Evolutionary conservation across 2,797 vertebrate species (phyloP), one percentile per base, ranked within the genome.

Genomic region (Amblyopsis hoosieri): DNA sequence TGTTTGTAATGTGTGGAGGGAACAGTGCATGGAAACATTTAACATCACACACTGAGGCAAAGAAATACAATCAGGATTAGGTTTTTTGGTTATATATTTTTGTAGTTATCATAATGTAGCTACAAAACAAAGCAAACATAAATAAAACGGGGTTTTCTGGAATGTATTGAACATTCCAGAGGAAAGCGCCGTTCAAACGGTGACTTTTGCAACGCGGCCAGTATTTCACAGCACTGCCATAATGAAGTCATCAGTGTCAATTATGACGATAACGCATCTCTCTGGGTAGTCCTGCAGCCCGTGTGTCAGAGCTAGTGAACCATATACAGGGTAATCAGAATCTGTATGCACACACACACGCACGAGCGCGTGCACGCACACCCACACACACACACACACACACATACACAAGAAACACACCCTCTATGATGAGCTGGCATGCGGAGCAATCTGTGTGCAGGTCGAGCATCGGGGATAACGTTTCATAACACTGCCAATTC

Each of bases 401-500:
- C n/a, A n/a, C n/a, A n/a, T n/a, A n/a, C n/a, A 37, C 33, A 37
- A 37, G 33, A 37, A 37, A 37, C 33, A 37, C 17, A 2, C 14
- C 54, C 52, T 45, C 69, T 56, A 64, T 66, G 61, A 76, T 72
- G 78, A 78, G 67, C 72, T 70, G 71, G 72, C 71, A 78, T 64
- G 60, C 56, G 42, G 12, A 66, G 55, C 66, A 6, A 57, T 60
- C 64, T 49, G 67, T 69, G 66, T 72, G 76, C 62, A 63, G 57
- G 3, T 15, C 2, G 12, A 52, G 63, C 82, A 60, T 74, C 62
- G 69, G 69, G 70, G 72, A 58, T 85, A 81, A 72, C 33, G 31
- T 89, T 85, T 89, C 87, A 72, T 87, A 87, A 85, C 63, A 58
- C 57, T 9, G 62, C 69, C 74, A 66, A 57, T 37, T 72, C 61